Base-by-base conservation (phyloP, 2,888 invertebrate species). In the Eupithecia dodoneata region DNA sequence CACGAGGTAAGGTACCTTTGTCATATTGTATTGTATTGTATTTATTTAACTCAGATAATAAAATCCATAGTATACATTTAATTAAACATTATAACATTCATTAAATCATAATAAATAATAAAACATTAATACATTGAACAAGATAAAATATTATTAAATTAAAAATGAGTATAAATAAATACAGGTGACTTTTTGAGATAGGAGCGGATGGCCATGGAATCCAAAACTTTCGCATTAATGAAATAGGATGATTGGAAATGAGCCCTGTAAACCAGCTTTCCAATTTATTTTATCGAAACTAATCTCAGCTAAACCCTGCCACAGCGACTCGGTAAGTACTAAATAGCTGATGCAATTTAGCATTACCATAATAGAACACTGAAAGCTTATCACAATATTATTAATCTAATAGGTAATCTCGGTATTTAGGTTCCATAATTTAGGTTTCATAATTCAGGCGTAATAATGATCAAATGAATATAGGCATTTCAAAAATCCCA, bases 1-100 rank as follows among this genome's bases (percentile, higher is more conserved):
- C 98, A 99, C 87, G 99, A 99, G 93, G 97, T 97, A 93, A 96
- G 97, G 95, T 47, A 47, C 47, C 47, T 47, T 45, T 1, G 45
- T 30, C 30, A 30, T 30, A 30, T n/a, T n/a, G n/a, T n/a, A n/a
- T n/a, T n/a, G n/a, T n/a, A n/a, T n/a, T n/a, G n/a, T n/a, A n/a
- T n/a, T n/a, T n/a, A n/a, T n/a, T n/a, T n/a, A n/a, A n/a, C n/a
- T n/a, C n/a, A n/a, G n/a, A n/a, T n/a, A n/a, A n/a, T n/a, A n/a
- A n/a, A n/a, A n/a, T n/a, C n/a, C n/a, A n/a, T n/a, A n/a, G n/a
- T n/a, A n/a, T n/a, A n/a, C n/a, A n/a, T n/a, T n/a, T n/a, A n/a
- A n/a, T n/a, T n/a, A n/a, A n/a, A n/a, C n/a, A n/a, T n/a, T n/a
- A n/a, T n/a, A n/a, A n/a, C n/a, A n/a, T n/a, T n/a, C n/a, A n/a